phyloP scores from a whole-genome alignment of 2,113 vertebrate genomes.

The Opisthocomus hoazin region DNA sequence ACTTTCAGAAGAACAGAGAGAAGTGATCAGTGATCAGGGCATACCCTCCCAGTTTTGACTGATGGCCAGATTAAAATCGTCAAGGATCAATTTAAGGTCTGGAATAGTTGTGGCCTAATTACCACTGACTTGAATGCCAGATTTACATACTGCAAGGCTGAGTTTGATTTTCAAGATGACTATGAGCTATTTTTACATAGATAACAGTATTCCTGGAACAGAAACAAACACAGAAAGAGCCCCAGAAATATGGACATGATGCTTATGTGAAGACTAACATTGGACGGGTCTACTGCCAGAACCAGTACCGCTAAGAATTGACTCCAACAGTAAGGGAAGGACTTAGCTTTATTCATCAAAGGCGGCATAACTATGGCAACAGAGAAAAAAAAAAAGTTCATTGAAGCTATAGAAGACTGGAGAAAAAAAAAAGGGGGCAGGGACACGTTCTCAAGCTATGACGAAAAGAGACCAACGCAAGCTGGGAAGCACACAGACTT shows the following conservation, averaged over 20 bases:
- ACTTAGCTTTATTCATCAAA: neutral
- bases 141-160: neutral
- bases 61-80: neutral
- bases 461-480: neutral
- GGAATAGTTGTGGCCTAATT: neutral
- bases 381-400: neutral
- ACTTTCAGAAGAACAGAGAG: neutral
- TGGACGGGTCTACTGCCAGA: neutral
- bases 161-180: neutral
- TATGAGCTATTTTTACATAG: neutral
- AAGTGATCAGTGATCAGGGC: neutral
- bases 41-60: neutral
- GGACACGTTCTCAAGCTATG: neutral
- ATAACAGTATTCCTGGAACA: neutral
- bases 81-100: neutral
- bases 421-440: neutral
- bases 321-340: neutral
- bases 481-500: neutral
- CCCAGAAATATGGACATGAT: neutral
- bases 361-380: slow-evolving; percentile 14
- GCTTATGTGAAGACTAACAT: neutral
- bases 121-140: neutral
- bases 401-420: neutral
- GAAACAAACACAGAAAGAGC: neutral
- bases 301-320: neutral